Evolutionary conservation across 1,140 invertebrate species (phyloP).

Genomic region (Globodera rostochiensis): DNA sequence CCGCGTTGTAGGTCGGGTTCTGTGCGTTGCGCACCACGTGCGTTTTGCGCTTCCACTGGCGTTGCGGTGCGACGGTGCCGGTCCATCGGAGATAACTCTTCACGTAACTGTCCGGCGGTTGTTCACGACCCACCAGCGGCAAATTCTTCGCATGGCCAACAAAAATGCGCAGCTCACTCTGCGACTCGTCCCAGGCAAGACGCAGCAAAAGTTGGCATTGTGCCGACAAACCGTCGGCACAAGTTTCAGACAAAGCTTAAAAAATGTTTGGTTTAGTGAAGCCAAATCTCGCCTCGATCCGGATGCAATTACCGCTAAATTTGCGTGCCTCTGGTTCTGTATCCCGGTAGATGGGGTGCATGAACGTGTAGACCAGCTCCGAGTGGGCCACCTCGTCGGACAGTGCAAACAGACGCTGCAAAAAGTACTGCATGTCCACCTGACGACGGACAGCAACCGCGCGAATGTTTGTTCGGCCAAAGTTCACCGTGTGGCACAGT

Average conservation of each 20-base stretch:
- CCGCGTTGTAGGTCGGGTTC: slow-evolving; percentile 52
- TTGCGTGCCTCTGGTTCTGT: slow-evolving; percentile 39
- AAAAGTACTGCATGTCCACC: slow-evolving; percentile 46
- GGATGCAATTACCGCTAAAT: slow-evolving; percentile 16
- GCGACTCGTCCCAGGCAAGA: slow-evolving; percentile 14
- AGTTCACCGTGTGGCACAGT: slow-evolving; percentile 12
- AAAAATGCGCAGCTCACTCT: slow-evolving; percentile 38
- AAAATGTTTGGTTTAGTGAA: not conserved
- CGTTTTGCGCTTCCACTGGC: slow-evolving; percentile 43
- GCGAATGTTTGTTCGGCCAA: slow-evolving; percentile 43
- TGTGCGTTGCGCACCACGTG: slow-evolving; percentile 37
- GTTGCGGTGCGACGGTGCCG: not conserved
- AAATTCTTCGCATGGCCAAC: slow-evolving; percentile 48
- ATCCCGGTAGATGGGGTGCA: slow-evolving; percentile 51
- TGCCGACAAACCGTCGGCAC: slow-evolving; percentile 5
- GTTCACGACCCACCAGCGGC: slow-evolving; percentile 34
- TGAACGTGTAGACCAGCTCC: slow-evolving; percentile 52
- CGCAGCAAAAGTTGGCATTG: slow-evolving; percentile 26
- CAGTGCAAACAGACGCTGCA: slow-evolving; percentile 43
- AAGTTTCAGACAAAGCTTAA: not conserved
- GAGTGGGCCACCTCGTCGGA: slow-evolving; percentile 54
- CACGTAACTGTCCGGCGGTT: slow-evolving; percentile 48
- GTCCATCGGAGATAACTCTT: slow-evolving; percentile 42
- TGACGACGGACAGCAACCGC: slow-evolving; percentile 42
- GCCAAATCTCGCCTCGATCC: not conserved